These are phyloP conservation scores for Arothron firmamentum DNA, from an alignment of 2,113 vertebrate species.

Conservation along the genomic window DNA sequence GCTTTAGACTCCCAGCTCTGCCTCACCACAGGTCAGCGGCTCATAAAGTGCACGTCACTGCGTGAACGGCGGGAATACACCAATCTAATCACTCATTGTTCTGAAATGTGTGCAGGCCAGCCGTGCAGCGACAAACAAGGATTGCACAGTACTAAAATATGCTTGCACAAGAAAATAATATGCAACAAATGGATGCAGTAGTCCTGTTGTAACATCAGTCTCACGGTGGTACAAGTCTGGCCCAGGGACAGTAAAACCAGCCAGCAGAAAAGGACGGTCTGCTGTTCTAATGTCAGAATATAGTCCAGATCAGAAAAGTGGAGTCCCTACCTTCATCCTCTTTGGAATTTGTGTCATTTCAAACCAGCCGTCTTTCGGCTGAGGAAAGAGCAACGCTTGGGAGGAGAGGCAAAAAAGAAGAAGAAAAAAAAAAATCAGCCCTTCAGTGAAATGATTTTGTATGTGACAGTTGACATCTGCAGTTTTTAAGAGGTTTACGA, in stretches of 20 bases:
- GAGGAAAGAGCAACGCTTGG: constrained; percentile 10
- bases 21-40: background rate
- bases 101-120: constrained; percentile 1
- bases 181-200: constrained; percentile 7
- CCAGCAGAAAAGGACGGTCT: background rate
- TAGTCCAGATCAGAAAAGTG: constrained; percentile 6
- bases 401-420: too few relatives aligned
- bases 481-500: constrained; percentile 17
- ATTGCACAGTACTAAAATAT: background rate
- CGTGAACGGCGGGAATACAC: too few relatives aligned
- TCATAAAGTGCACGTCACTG: background rate
- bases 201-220: constrained; percentile 20
- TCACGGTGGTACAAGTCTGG: background rate
- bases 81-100: background rate
- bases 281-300: background rate
- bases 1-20: too few relatives aligned
- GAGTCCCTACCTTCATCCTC: constrained; percentile 4
- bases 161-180: background rate
- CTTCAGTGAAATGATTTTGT: background rate
- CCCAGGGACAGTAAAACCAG: background rate
- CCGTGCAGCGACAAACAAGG: background rate
- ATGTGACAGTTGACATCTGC: background rate
- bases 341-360: constrained; percentile 36
- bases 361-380: background rate
- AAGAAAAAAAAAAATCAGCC: constrained; percentile 5